A percentile compares a stretch with the other conserved stretches of the same genome.
phyloP scores from a whole-genome alignment of 2,888 invertebrate genomes.

The Drosophila seclusa region DNA sequence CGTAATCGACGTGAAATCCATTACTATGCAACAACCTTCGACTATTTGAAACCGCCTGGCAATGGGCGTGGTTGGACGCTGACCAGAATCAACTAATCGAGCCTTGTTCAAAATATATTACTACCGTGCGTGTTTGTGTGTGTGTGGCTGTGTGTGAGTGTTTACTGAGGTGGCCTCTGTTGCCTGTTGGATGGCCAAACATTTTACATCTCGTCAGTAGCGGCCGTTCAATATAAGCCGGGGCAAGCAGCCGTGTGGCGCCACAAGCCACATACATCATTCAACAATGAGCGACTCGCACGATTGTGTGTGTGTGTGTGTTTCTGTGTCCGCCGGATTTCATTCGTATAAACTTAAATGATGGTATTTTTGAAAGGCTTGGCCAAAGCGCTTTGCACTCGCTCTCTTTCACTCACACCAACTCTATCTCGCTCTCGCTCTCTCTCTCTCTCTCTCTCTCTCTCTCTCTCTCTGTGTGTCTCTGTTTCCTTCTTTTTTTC shows the following conservation, averaged over 20 bases:
- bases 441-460: neutral
- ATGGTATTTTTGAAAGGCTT: conserved; percentile 54
- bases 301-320: conserved; percentile 4
- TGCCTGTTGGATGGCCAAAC: conserved; percentile 51
- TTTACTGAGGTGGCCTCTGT: conserved; percentile 17
- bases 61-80: conserved; percentile 21
- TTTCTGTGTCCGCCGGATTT: conserved; percentile 57
- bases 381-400: conserved; percentile 18
- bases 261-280: conserved; percentile 66
- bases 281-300: conserved; percentile 56
- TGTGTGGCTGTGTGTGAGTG: neutral
- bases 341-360: conserved; percentile 73
- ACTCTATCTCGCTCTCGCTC: neutral
- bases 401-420: neutral
- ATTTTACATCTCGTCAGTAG: conserved; percentile 69
- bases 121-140: neutral
- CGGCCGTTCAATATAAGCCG: conserved; percentile 31
- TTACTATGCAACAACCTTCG: conserved; percentile 6
- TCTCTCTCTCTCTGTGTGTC: neutral
- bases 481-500: neutral
- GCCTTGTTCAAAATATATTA: conserved; percentile 40
- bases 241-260: conserved; percentile 45
- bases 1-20: conserved; percentile 8
- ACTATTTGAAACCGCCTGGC: conserved; percentile 16
- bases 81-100: conserved; percentile 43